Conservation (phyloP, 2,888 invertebrate genomes). For the Himalopsyche japonica region DNA sequence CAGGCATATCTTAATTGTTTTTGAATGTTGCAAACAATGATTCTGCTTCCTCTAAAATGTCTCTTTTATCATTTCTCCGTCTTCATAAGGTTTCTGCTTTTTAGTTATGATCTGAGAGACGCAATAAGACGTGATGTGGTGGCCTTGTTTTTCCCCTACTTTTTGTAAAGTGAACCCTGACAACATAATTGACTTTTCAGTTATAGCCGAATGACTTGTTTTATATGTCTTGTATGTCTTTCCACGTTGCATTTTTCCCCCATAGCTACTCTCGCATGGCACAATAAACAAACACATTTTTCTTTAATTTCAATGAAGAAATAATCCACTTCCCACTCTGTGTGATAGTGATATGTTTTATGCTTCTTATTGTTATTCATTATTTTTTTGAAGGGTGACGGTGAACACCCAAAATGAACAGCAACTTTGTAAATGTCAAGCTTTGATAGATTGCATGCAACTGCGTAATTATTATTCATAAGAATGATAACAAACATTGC, state of each 20-base stretch:
- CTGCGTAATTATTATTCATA: not conserved
- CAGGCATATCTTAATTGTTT: no score
- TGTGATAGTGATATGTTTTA: not conserved
- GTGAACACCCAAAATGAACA: not conserved
- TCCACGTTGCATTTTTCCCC: not conserved
- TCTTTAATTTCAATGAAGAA: not conserved
- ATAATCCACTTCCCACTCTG: not conserved
- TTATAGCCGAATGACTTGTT: no score
- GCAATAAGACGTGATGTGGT: not conserved
- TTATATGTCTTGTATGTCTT: no score
- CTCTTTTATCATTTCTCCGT: no score
- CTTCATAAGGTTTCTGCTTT: no score
- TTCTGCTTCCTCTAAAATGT: no score
- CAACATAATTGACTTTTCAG: no score
- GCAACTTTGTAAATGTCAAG: not conserved
- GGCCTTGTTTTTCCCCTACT: no score
- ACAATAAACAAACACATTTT: not conserved
- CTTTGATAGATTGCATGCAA: not conserved
- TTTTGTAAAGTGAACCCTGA: no score
- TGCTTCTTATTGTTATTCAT: not conserved
- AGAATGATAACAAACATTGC: not conserved
- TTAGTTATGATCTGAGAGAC: not conserved
- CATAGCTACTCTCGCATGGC: not conserved
- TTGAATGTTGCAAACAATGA: no score
- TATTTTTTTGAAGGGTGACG: not conserved